phyloP scores from a whole-genome alignment of 2,113 vertebrate species.

The Pseudolaguvia tuberculata region DNA sequence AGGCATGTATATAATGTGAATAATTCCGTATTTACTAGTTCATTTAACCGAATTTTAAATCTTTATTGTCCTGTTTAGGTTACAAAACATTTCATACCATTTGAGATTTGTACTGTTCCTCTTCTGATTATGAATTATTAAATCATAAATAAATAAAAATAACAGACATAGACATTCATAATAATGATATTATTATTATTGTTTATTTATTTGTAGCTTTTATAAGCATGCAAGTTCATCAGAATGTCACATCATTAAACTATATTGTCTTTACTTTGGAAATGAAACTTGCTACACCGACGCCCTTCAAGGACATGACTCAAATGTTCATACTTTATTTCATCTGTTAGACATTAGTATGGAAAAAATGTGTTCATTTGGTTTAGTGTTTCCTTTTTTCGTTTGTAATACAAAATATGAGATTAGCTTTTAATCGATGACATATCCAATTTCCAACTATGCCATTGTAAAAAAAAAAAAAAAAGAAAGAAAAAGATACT shows the following conservation, averaged over 20 bases:
- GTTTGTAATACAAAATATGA: conserved; percentile 56
- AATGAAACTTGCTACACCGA: conserved; percentile 64
- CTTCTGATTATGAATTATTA: conserved; percentile 54
- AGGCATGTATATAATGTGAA: conserved; percentile 70
- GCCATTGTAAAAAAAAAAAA: conserved; percentile 65
- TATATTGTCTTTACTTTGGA: conserved; percentile 75
- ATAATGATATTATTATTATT: conserved; percentile 63
- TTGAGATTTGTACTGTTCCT: conserved; percentile 40
- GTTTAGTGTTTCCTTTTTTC: conserved; percentile 65
- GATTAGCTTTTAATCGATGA: conserved; percentile 68
- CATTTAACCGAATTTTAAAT: conserved; percentile 43
- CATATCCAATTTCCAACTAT: conserved; percentile 73
- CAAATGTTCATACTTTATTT: conserved; percentile 65
- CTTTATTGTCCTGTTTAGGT: conserved; percentile 35
- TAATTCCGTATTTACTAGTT: conserved; percentile 48
- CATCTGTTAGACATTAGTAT: conserved; percentile 64
- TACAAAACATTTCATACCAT: conserved; percentile 32
- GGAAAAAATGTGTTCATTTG: conserved; percentile 54
- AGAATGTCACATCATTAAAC: conserved; percentile 65
- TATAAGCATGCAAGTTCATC: conserved; percentile 44
- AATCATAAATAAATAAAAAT: conserved; percentile 35
- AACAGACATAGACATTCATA: conserved; percentile 44
- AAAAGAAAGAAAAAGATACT: conserved; percentile 36
- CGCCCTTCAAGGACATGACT: conserved; percentile 58
- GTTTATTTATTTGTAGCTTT: conserved; percentile 60